Conservation (phyloP, 1,140 invertebrate species). For the Cylas formicarius region DNA sequence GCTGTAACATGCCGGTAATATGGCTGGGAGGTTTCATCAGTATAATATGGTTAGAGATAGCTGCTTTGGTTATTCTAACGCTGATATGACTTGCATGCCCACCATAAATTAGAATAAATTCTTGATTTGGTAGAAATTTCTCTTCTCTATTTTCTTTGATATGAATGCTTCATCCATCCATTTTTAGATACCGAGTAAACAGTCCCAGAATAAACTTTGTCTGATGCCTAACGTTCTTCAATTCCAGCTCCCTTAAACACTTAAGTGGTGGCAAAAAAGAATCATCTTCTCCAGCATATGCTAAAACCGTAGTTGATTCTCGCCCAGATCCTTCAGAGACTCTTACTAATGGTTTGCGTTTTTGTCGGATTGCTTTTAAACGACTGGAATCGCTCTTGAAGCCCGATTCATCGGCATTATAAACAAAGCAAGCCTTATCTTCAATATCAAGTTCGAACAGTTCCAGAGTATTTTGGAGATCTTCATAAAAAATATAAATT, state of each 20-base stretch:
- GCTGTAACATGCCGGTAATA: slow-evolving; percentile 9
- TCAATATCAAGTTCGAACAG: not conserved
- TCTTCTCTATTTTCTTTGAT: slow-evolving; percentile 1
- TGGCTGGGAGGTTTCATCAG: slow-evolving; percentile 15
- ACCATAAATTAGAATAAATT: slow-evolving; percentile 10
- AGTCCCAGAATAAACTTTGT: slow-evolving; percentile 29
- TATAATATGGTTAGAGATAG: slow-evolving; percentile 11
- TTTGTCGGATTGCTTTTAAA: slow-evolving; percentile 12
- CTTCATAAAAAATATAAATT: slow-evolving; percentile 17
- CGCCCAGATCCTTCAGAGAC: slow-evolving; percentile 31
- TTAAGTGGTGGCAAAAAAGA: slow-evolving; percentile 30
- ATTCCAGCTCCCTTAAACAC: slow-evolving; percentile 32
- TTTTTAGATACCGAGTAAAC: slow-evolving; percentile 31
- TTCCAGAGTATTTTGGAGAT: slow-evolving; percentile 3
- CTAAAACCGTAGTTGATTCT: slow-evolving; percentile 31
- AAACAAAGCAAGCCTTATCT: slow-evolving; percentile 10
- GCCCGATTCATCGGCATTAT: slow-evolving; percentile 14
- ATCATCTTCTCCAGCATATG: slow-evolving; percentile 29
- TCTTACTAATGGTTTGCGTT: slow-evolving; percentile 26
- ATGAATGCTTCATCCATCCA: slow-evolving; percentile 32
- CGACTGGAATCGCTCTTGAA: slow-evolving; percentile 8
- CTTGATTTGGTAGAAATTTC: slow-evolving; percentile 2
- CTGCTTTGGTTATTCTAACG: slow-evolving; percentile 2
- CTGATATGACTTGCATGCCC: slow-evolving; percentile 14
- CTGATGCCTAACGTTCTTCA: slow-evolving; percentile 30